Conservation (phyloP, 1,140 invertebrate species). For the Dinothrombium tinctorium region DNA sequence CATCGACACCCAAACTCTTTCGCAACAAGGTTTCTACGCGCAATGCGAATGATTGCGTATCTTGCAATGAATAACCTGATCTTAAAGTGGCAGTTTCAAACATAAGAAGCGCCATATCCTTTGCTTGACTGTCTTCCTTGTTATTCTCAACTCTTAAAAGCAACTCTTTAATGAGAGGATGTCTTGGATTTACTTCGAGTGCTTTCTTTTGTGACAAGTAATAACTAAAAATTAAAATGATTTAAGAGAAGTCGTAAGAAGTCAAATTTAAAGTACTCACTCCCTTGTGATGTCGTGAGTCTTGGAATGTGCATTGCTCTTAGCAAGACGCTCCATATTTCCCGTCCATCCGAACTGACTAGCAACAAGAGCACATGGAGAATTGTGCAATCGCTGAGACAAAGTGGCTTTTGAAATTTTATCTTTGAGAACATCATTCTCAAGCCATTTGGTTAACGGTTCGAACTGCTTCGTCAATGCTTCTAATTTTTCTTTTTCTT, state of each 20-base stretch:
- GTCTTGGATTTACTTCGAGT: slow-evolving; percentile 87
- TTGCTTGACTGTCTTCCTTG: slow-evolving; percentile 82
- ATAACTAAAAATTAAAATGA: no score
- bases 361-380: slow-evolving; percentile 89
- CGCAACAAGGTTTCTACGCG: slow-evolving; percentile 66
- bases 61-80: slow-evolving; percentile 71
- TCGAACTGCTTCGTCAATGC: slow-evolving; percentile 86
- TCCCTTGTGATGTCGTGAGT: slow-evolving; percentile 43
- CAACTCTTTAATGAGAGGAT: slow-evolving; percentile 81
- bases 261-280: no score
- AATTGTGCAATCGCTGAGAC: slow-evolving; percentile 68
- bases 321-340: slow-evolving; percentile 91
- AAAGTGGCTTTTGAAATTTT: slow-evolving; percentile 23
- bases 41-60: slow-evolving; percentile 60
- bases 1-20: slow-evolving; percentile 49
- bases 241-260: no score
- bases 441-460: slow-evolving; percentile 80
- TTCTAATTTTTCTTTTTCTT: slow-evolving; percentile 84
- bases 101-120: slow-evolving; percentile 69
- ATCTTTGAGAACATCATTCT: slow-evolving; percentile 85
- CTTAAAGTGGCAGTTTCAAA: slow-evolving; percentile 74
- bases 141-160: slow-evolving; percentile 52
- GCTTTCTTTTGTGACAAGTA: slow-evolving; percentile 93
- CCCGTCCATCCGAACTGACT: slow-evolving; percentile 93
- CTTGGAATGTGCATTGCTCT: slow-evolving; percentile 66